Evolutionary conservation across 2,888 invertebrate genomes (phyloP).

Genomic region (Asteroscopus sphinx): DNA sequence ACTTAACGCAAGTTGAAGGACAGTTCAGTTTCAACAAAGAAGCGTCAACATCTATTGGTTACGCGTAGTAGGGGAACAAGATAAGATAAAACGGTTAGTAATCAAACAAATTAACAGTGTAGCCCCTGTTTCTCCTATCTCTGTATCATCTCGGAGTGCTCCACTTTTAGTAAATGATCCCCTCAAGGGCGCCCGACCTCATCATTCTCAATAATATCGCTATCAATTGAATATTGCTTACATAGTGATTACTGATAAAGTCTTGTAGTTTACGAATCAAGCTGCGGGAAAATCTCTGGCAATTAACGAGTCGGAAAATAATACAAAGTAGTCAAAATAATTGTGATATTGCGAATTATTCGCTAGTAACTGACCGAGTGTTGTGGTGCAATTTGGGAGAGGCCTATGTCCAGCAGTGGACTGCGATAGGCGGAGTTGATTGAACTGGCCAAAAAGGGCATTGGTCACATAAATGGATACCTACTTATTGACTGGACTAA

Average conservation of each 20-base stretch:
- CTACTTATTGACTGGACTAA: no score
- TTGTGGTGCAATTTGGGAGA: no score
- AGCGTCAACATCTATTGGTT: constrained; percentile 32
- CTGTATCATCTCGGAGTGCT: constrained; percentile 50
- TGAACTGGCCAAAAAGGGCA: no score
- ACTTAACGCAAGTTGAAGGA: constrained; percentile 64
- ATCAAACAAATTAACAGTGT: constrained; percentile 51
- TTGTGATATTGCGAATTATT: no score
- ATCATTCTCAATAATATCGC: constrained; percentile 44
- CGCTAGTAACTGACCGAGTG: no score
- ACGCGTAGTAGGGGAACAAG: constrained; percentile 35
- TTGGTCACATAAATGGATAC: no score
- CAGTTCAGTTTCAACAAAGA: constrained; percentile 56
- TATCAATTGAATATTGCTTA: constrained; percentile 43
- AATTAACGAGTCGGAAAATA: no score
- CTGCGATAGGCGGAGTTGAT: no score
- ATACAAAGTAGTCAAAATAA: no score
- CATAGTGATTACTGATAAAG: constrained; percentile 46
- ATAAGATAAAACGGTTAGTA: constrained; percentile 61
- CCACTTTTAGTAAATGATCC: constrained; percentile 61
- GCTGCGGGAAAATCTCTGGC: neutral
- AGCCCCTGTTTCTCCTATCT: constrained; percentile 41
- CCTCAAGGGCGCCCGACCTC: constrained; percentile 61
- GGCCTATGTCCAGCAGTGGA: no score
- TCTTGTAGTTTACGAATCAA: constrained; percentile 1